Base-by-base conservation (phyloP, 2,797 vertebrate genomes). In the Chelmon rostratus region DNA sequence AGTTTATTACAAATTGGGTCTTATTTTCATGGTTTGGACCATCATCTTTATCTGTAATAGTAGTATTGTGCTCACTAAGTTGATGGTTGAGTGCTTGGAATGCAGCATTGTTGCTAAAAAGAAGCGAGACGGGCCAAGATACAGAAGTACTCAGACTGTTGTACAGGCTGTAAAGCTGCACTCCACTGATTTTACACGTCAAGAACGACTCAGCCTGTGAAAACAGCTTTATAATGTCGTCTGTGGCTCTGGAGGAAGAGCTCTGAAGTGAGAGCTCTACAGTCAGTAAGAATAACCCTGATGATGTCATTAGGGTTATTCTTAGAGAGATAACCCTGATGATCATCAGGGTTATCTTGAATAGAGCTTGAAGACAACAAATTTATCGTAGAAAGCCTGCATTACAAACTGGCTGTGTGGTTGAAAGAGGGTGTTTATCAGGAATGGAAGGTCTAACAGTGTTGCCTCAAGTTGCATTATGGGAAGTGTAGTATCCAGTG, bases 11-110 rank as follows among this genome's bases (percentile, higher is more conserved):
- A 42, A 37, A 47, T 10, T 21, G 2, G 16, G 18, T 35, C 35
- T 21, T 23, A 42, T 65, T 76, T 68, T 47, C 15, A 25, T 46
- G 25, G 37, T 69, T 65, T 2, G 1, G 16, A 16, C n/a, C 19
- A 10, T 33, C 38, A 10, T 12, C 13, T 58, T 25, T 42, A 56
- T 44, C 28, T 40, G 13, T 33, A 63, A 54, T 40, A 9, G 28
- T 16, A 33, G 40, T 47, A 23, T 31, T 66, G 12, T 57, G 40
- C 11, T 70, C 12, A 31, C 19, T 6, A 18, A 66, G 35, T 49
- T 56, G 38, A 37, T 63, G 61, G 40, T 58, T 76, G 49, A 72
- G 56, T 23, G 54, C 25, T 50, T 59, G 21, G 35, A 57, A 54
- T 8, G 40, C 33, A 37, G 64, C 21, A 52, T 8, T 65, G 50